phyloP scores from a whole-genome alignment of 2,888 invertebrate species.

The Smittia aterrima region DNA sequence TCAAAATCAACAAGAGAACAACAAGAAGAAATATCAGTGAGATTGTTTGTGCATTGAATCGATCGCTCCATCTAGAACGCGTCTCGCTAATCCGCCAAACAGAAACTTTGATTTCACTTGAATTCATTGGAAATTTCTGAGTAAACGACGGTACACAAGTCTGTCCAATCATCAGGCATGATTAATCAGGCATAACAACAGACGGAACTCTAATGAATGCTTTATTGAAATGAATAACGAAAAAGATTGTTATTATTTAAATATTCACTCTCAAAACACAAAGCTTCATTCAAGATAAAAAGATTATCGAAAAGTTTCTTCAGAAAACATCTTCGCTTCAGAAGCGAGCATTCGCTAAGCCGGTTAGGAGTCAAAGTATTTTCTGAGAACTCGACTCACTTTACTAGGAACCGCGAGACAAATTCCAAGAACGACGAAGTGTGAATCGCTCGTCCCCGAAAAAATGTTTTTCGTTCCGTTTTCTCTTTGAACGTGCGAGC shows the following conservation, averaged over 20 bases:
- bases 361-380: neutral
- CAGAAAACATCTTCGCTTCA: neutral
- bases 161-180: conserved; percentile 32
- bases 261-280: neutral
- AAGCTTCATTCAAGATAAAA: conserved; percentile 31
- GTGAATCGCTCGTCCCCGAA: neutral
- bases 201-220: conserved; percentile 34
- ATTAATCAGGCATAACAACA: conserved; percentile 33
- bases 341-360: neutral
- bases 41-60: neutral
- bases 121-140: conserved; percentile 23
- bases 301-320: neutral
- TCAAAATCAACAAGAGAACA: neutral
- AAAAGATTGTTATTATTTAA: conserved; percentile 26
- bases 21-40: neutral
- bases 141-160: neutral
- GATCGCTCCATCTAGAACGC: neutral
- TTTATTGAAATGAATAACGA: conserved; percentile 22
- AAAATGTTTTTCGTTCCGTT: neutral
- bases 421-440: neutral
- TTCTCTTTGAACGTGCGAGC: neutral
- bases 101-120: neutral
- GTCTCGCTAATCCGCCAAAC: neutral
- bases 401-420: neutral
- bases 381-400: conserved; percentile 20